These are phyloP conservation scores for Poeciliopsis paucimaculata DNA, from an alignment of 2,797 vertebrate genomes.

Conservation along the genomic window DNA sequence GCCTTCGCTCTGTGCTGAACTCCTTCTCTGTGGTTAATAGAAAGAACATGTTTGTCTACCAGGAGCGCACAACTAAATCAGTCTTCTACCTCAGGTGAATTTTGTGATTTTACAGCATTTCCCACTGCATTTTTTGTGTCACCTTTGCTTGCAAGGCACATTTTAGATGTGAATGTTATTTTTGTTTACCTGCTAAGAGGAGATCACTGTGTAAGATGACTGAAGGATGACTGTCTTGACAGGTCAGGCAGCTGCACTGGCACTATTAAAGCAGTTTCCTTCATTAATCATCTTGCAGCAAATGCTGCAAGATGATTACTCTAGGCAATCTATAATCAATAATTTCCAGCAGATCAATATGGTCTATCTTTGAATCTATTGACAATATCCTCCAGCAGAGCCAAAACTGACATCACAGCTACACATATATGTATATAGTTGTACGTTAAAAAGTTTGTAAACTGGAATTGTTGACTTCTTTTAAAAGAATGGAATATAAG, in stretches of 20 bases:
- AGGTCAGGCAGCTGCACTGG: background rate
- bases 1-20: slow-evolving; percentile 93
- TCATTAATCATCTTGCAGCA: too few relatives aligned
- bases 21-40: slow-evolving; percentile 97
- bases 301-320: too few relatives aligned
- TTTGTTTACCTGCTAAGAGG: background rate
- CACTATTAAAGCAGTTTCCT: too few relatives aligned
- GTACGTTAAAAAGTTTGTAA: background rate
- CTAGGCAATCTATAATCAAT: too few relatives aligned
- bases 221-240: too few relatives aligned
- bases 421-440: too few relatives aligned
- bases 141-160: background rate
- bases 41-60: slow-evolving; percentile 99
- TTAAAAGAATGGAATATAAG: background rate
- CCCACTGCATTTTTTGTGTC: background rate
- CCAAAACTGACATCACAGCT: too few relatives aligned
- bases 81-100: slow-evolving; percentile 97
- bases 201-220: background rate
- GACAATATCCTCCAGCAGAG: too few relatives aligned
- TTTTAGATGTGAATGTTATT: background rate
- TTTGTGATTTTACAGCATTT: background rate
- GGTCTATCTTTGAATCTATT: too few relatives aligned
- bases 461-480: background rate
- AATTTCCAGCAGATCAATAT: too few relatives aligned
- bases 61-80: slow-evolving; percentile 94